Evolutionary conservation across 2,888 invertebrate species (phyloP), one percentile per base, ranked within the genome.

Genomic region (Chymomyza fuscimana): DNA sequence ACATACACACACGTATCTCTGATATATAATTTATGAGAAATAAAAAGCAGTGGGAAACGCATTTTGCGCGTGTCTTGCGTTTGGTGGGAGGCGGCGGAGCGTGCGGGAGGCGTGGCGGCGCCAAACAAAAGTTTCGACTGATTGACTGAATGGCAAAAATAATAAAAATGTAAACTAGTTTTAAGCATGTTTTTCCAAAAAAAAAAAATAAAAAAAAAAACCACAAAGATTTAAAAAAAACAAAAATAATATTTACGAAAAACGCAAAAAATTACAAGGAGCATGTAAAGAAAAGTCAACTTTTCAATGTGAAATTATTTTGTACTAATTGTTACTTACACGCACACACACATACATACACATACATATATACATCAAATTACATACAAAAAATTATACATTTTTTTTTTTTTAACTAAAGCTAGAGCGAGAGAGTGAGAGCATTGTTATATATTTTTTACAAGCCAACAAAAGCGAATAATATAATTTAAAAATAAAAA

Each of bases 111-210:
- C 29, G 58, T 40, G 52, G 74, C 71, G 71, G 75, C 78, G 73
- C 78, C 80, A 74, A 84, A 89, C 90, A 87, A 90, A 86, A 87
- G 89, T 89, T 90, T 90, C 90, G 89, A 90, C 90, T 90, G 90
- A 90, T 90, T 90, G 90, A 90, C 90, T 90, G 90, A 90, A 89
- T 89, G 89, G 83, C 86, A 87, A 87, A 80, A 86, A 76, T 84
- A 72, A 76, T 67, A 78, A 65, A 69, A 51, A 36, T 50, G 40
- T 58, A 74, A 73, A 61, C 32, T 70, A 84, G 81, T 64, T 60
- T 52, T 83, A 83, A 83, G 76, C 56, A 65, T 62, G 51, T 63
- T 77, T 82, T 78, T 80, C n/a, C 12, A 51, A 22, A 54, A 68
- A 63, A 62, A 69, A 50, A 16, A 69, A 64, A 59, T 22, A 46